Conservation (phyloP, 2,888 invertebrate genomes). For the Caenorhabditis doughertyi region DNA sequence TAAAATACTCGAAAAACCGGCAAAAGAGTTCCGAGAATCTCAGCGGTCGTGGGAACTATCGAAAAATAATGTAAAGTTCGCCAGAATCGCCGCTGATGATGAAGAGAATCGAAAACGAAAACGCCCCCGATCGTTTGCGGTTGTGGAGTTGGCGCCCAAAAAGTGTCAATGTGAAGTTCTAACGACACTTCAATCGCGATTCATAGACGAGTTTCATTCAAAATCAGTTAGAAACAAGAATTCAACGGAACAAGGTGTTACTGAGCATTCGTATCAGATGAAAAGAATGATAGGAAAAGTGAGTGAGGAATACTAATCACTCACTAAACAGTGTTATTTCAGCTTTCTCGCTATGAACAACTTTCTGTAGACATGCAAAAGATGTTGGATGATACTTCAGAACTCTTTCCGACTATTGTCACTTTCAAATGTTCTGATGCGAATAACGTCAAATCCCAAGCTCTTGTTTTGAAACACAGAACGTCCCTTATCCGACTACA, state of each 20-base stretch:
- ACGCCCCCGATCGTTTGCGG: constrained; percentile 70
- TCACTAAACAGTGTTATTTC: background rate
- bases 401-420: background rate
- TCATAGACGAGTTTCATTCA: constrained; percentile 63
- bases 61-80: constrained; percentile 58
- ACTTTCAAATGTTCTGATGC: constrained; percentile 17
- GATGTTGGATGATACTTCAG: constrained; percentile 16
- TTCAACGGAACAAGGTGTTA: constrained; percentile 8
- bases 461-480: constrained; percentile 33
- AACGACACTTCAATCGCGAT: constrained; percentile 60
- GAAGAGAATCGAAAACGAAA: constrained; percentile 63
- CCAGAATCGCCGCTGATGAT: constrained; percentile 55
- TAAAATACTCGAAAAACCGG: constrained; percentile 3
- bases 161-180: constrained; percentile 71
- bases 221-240: constrained; percentile 7
- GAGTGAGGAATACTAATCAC: background rate
- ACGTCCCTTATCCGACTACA: constrained; percentile 25
- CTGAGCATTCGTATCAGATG: constrained; percentile 35
- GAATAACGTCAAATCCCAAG: background rate
- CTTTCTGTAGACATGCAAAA: constrained; percentile 50
- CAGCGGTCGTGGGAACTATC: constrained; percentile 43
- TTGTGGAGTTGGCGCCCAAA: constrained; percentile 73
- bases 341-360: constrained; percentile 54
- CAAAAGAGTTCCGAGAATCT: background rate
- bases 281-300: constrained; percentile 58